These are phyloP conservation scores for Gallinago solitaria DNA, from an alignment of 2,797 vertebrate species.

Conservation along the genomic window DNA sequence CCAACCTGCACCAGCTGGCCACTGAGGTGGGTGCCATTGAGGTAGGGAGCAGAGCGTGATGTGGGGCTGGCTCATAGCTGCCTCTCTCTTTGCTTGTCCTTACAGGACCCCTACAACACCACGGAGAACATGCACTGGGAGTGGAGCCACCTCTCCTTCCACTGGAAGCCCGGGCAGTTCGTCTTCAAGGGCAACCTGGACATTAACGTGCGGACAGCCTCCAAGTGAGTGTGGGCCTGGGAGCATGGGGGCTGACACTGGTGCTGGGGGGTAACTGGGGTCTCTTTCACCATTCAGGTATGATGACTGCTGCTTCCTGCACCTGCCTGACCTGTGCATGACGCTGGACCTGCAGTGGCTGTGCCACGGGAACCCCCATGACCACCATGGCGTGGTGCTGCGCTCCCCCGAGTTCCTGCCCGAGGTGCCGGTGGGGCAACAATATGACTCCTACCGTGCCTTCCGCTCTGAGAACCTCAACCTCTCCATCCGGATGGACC, in stretches of 20 bases:
- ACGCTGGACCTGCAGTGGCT: conserved; percentile 95
- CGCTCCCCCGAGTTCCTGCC: conserved; percentile 89
- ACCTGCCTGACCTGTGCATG: conserved; percentile 95
- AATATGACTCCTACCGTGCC: conserved; percentile 95
- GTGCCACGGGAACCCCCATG: conserved; percentile 95
- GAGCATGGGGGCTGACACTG: background rate
- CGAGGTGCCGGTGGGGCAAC: conserved; percentile 89
- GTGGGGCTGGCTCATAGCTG: background rate
- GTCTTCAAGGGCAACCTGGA: conserved; percentile 94
- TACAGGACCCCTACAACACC: conserved; percentile 97
- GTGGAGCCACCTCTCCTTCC: conserved; percentile 92
- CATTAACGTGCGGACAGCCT: conserved; percentile 95
- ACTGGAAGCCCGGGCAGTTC: conserved; percentile 95
- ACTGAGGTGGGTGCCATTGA: conserved; percentile 83
- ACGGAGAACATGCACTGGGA: conserved; percentile 99
- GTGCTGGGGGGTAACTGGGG: background rate
- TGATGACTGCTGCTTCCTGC: conserved; percentile 96
- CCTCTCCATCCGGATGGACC: conserved; percentile 95
- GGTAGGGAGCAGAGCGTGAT: accelerated
- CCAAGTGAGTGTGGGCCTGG: conserved; percentile 83
- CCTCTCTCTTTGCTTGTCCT: accelerated
- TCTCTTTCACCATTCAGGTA: conserved; percentile 80
- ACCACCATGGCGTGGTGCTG: conserved; percentile 92
- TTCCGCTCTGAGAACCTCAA: conserved; percentile 98
- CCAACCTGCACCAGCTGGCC: conserved; percentile 95